Base-by-base conservation (phyloP, 2,113 vertebrate species). In the Hemibagrus wyckioides region DNA sequence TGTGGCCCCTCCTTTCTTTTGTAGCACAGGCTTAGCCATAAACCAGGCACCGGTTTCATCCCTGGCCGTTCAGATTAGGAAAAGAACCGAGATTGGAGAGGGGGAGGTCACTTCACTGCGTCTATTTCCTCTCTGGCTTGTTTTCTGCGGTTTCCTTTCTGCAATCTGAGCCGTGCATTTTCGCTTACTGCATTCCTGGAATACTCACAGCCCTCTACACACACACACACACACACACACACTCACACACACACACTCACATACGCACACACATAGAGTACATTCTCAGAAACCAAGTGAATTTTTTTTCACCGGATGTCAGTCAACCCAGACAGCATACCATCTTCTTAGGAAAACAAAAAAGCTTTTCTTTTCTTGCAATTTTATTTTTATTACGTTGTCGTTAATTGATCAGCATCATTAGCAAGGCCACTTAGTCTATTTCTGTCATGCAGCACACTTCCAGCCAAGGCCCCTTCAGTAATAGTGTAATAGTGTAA, bases 141-240 rank as follows among this genome's bases (percentile, higher is more conserved):
- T 82, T 90, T 90, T 75, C 25, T 82, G 82, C 79, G 87, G 82
- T 88, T 90, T 90, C 85, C 87, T 90, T 90, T 85, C 89, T 90
- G 89, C 83, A 88, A 90, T 87, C 87, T n/a, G 87, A 88, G 86
- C 87, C 59, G 63, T 88, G 89, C 85, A 90, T 90, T 93, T 92
- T 89, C 82, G 54, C 88, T 86, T 85, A 90, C 84, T 91, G 91
- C 92, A 94, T 93, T 93, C 93, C 92, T 92, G 93, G 93, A 91
- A 91, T 93, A 92, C 92, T 94, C 94, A 92, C 93, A 91, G 93
- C 92, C 90, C 89, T 90, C 90, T 90, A 86, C 88, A 76, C 84
- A 91, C 91, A 90, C 59, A 90, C 91, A 92, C 92, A 92, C 83
- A 75, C 50, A 93, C 91, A 52, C 85, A 25, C 79, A 9, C 63